A percentile compares a stretch with the other conserved stretches of the same genome.
Conservation (phyloP, 2,797 vertebrate species). For the Arnoldichthys spilopterus region DNA sequence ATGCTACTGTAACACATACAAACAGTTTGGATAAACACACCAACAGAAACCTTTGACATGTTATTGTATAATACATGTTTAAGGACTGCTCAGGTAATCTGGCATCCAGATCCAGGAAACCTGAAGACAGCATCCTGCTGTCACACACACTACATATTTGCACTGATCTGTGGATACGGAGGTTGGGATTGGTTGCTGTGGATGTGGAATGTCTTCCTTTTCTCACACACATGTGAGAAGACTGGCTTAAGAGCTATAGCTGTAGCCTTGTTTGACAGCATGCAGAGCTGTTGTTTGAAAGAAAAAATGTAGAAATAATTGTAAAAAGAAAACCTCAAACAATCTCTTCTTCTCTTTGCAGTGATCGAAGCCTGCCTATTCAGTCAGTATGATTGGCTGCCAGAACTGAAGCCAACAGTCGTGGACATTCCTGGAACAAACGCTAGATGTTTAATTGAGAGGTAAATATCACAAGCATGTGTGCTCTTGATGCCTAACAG, state of each 20-base stretch:
- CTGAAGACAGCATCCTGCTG: background rate
- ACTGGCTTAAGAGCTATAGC: background rate
- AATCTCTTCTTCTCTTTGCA: constrained; percentile 42
- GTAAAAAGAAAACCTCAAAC: background rate
- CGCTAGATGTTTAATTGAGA: constrained; percentile 47
- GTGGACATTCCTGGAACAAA: constrained; percentile 58
- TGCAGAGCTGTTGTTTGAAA: background rate
- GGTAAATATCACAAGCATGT: constrained; percentile 13
- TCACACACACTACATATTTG: no score
- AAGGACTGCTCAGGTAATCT: background rate
- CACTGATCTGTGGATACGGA: background rate
- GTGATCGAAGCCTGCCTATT: constrained; percentile 66
- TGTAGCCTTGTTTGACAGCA: background rate
- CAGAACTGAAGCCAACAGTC: constrained; percentile 64
- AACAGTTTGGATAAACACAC: background rate
- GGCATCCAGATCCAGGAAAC: background rate
- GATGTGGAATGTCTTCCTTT: background rate
- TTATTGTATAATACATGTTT: background rate
- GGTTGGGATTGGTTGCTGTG: background rate
- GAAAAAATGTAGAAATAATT: background rate
- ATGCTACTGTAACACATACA: background rate
- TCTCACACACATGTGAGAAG: background rate
- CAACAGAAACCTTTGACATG: background rate
- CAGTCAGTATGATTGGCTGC: constrained; percentile 70
- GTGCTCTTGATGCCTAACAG: constrained; percentile 5